Percentiles rank a stretch among this genome's conserved stretches.
Conservation (phyloP, 2,113 vertebrate species). For the Lathamus discolor region DNA sequence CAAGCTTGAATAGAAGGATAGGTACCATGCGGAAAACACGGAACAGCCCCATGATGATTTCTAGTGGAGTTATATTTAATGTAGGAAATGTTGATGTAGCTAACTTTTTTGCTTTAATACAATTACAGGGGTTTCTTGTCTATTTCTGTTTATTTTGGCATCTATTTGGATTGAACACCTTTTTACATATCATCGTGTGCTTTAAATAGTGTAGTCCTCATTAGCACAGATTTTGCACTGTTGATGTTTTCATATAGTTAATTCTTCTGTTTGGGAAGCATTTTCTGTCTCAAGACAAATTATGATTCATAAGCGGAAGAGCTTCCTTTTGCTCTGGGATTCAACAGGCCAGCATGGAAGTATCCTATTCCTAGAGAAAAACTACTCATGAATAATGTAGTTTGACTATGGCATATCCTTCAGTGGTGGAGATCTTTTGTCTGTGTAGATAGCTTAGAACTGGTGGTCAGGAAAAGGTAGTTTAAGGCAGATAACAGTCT, state of each 20-base stretch:
- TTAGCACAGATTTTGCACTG: background rate
- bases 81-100: background rate
- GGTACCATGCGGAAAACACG: background rate
- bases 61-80: background rate
- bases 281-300: background rate
- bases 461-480: background rate
- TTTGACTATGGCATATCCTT: background rate
- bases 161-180: background rate
- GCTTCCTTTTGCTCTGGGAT: slow-evolving; percentile 2
- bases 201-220: background rate
- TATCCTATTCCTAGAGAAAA: slow-evolving; percentile 1
- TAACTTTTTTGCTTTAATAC: background rate
- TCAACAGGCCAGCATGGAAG: background rate
- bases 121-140: background rate
- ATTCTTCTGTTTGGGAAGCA: background rate
- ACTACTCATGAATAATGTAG: background rate
- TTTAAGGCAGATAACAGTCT: background rate
- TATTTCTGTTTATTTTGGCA: background rate
- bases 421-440: background rate
- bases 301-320: background rate
- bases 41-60: background rate
- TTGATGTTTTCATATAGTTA: background rate
- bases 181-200: background rate
- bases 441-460: background rate
- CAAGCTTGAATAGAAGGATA: background rate